Evolutionary conservation across 2,797 vertebrate genomes (phyloP).

Genomic region (Peromyscus nudipes): DNA sequence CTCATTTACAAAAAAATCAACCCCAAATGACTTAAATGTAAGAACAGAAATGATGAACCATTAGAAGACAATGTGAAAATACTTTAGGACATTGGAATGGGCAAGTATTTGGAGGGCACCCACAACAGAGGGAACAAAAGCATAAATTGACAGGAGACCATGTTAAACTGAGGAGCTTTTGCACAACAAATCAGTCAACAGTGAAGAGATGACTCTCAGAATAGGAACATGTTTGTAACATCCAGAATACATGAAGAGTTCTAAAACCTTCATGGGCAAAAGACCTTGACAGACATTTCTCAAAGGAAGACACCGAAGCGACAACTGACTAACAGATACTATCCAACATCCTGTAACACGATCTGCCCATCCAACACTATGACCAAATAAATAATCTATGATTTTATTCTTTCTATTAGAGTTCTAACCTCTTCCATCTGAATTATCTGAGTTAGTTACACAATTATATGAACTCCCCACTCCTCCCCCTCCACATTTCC

Average conservation of each 20-base stretch:
- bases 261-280: background rate
- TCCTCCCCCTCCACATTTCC: background rate
- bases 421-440: background rate
- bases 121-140: background rate
- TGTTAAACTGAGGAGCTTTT: background rate
- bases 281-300: background rate
- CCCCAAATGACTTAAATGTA: background rate
- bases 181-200: background rate
- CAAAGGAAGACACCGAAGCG: background rate
- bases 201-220: background rate
- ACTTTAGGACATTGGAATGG: background rate
- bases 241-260: background rate
- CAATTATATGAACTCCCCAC: background rate
- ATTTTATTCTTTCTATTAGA: background rate
- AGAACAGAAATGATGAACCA: background rate
- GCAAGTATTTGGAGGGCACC: background rate
- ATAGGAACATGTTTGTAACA: background rate
- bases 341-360: background rate
- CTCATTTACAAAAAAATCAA: background rate
- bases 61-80: background rate
- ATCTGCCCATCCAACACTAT: background rate
- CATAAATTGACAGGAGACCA: background rate
- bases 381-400: background rate
- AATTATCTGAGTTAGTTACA: background rate
- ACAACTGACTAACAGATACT: background rate